Evolutionary conservation across 2,113 vertebrate genomes (phyloP), one percentile per base, ranked within the genome.

Genomic region (Asarcornis scutulata): DNA sequence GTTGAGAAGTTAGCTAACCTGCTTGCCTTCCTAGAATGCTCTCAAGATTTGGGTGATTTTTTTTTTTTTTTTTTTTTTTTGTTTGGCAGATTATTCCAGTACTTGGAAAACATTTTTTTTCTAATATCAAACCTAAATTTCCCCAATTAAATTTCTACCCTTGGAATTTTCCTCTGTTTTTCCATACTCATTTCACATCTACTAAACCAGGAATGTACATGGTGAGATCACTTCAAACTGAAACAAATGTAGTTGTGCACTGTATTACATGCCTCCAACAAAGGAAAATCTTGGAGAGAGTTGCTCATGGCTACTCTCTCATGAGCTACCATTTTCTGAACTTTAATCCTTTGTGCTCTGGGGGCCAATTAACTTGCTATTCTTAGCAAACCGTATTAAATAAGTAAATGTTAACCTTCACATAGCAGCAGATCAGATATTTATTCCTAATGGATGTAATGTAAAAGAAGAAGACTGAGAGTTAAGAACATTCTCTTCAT

Each of bases 351-450:
- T 78, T 95, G 62, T 88, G 69, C 38, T 79, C 26, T 3, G 17
- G 29, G 11, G 52, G 83, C 52, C 0, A 17, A 92, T 92, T 94
- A 88, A 46, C 59, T 89, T 78, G 50, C 48, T 95, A 91, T 92
- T 91, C 80, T 92, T 83, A 76, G 63, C 66, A 79, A 26, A 90
- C n/a, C 87, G 31, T 91, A 84, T 69, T 69, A 66, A 91, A 59
- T 55, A 93, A 95, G 31, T 84, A 64, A 91, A 89, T 83, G 89
- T 32, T 87, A 91, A 85, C 66, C 38, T 94, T 93, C 69, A 64
- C 8, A 60, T 32, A 55, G 62, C 50, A 66, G 6, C 17, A 34
- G 32, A 88, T 93, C 25, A 74, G 48, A 27, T 63, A 40, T 84
- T 17, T 76, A 59, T 68, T 29, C 63, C 18, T 59, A 79, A 83